A percentile compares a stretch with the other conserved stretches of the same genome.
Evolutionary conservation across 2,797 vertebrate genomes (phyloP).

Genomic region (Sparidentex hasta): DNA sequence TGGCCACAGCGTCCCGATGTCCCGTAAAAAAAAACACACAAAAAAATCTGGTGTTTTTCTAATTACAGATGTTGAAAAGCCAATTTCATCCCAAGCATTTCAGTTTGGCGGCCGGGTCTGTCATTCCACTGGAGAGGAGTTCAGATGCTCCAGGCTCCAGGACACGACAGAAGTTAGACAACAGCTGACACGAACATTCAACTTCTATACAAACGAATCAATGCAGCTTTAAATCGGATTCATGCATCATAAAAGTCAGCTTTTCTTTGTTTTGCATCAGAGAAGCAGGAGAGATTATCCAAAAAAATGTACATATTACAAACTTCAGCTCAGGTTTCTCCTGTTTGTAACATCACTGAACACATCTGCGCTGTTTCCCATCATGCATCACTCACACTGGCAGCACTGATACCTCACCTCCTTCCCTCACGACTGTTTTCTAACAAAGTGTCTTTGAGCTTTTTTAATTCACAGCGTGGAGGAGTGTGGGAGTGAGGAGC

Average conservation of each 20-base stretch:
- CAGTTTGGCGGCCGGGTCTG: too few species aligned
- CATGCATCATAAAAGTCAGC: too few species aligned
- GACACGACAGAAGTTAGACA: too few species aligned
- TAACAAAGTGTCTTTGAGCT: constrained; percentile 29
- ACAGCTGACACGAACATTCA: background rate
- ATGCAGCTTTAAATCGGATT: too few species aligned
- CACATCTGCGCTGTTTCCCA: background rate
- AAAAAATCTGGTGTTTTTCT: too few species aligned
- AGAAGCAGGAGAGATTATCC: background rate
- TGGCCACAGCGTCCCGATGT: too few species aligned
- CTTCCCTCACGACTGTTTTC: constrained; percentile 33
- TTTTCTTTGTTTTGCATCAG: background rate
- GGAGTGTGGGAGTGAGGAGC: constrained; percentile 63
- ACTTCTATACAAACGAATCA: too few species aligned
- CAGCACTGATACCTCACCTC: constrained; percentile 23
- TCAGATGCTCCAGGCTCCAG: too few species aligned
- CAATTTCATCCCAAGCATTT: too few species aligned
- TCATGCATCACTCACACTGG: background rate
- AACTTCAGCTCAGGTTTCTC: background rate
- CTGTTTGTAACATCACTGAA: background rate
- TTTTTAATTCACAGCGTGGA: constrained; percentile 8
- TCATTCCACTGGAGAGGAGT: background rate
- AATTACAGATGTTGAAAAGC: too few species aligned
- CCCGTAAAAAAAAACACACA: too few species aligned
- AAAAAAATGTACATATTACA: too few species aligned